Evolutionary conservation across 2,888 invertebrate species (phyloP).

Genomic region (Venusia cambrica): DNA sequence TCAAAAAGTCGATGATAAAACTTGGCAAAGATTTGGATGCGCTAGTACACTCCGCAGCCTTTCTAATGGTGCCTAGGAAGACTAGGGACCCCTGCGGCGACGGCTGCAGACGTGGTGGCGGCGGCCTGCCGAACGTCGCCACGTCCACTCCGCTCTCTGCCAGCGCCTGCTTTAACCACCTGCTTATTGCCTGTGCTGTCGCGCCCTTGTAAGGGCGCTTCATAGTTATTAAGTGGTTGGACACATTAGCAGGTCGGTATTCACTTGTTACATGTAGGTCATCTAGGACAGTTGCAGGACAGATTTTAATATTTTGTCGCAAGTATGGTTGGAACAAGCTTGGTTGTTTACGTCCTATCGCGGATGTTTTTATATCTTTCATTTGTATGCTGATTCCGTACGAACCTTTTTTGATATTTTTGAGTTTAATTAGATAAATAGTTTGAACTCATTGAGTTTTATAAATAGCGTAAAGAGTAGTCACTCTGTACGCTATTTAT

Average conservation of each 20-base stretch:
- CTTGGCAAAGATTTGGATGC: too few species aligned
- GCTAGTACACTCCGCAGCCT: too few species aligned
- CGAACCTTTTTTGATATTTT: too few species aligned
- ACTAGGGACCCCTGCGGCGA: too few species aligned
- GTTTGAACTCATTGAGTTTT: slow-evolving; percentile 14
- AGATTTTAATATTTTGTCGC: slow-evolving; percentile 1
- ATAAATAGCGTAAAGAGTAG: too few species aligned
- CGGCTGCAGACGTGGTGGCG: too few species aligned
- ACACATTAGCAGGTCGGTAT: slow-evolving; percentile 1
- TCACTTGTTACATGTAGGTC: not conserved
- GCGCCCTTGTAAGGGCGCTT: slow-evolving; percentile 14
- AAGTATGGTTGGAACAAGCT: slow-evolving; percentile 13
- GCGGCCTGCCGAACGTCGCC: slow-evolving; percentile 5
- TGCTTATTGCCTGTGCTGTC: slow-evolving; percentile 18
- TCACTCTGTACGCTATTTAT: too few species aligned
- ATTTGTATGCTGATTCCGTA: slow-evolving; percentile 12
- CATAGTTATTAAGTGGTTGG: slow-evolving; percentile 8
- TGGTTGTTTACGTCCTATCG: slow-evolving; percentile 11
- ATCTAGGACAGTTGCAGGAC: slow-evolving; percentile 1
- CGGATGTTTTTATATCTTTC: slow-evolving; percentile 14
- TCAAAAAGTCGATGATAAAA: too few species aligned
- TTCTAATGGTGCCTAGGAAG: too few species aligned
- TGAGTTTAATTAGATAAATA: slow-evolving; percentile 7
- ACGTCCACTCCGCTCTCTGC: slow-evolving; percentile 18
- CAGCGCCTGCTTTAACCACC: slow-evolving; percentile 22